These are phyloP conservation scores for Odocoileus virginianus DNA, from an alignment of 2,113 vertebrate species.

Conservation along the genomic window DNA sequence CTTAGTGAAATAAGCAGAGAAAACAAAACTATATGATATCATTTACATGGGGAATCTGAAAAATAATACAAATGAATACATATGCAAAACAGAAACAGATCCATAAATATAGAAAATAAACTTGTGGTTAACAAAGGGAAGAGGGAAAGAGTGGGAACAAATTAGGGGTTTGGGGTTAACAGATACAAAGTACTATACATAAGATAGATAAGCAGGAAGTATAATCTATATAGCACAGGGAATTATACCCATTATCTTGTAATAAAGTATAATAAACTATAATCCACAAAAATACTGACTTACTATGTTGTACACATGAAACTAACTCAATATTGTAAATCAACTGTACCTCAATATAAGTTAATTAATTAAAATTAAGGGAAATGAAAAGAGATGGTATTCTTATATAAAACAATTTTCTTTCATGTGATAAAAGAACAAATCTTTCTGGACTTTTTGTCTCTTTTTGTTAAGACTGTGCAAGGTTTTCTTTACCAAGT, in stretches of 20 bases:
- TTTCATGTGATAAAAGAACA: neutral
- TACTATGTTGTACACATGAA: neutral
- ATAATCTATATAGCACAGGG: neutral
- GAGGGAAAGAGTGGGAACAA: neutral
- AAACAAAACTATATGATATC: neutral
- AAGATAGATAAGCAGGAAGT: neutral
- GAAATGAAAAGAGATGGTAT: neutral
- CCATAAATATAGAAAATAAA: neutral
- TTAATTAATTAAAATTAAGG: neutral
- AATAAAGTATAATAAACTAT: neutral
- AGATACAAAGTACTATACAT: neutral
- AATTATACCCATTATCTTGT: neutral
- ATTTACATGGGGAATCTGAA: neutral
- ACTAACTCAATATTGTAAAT: neutral
- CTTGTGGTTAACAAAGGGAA: neutral
- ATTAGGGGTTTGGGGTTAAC: neutral
- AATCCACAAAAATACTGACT: neutral
- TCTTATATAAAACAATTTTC: neutral
- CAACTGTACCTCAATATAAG: neutral
- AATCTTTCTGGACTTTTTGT: neutral
- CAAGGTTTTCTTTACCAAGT: neutral
- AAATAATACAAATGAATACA: neutral
- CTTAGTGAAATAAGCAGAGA: neutral
- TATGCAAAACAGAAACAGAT: neutral
- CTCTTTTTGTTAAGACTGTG: neutral